Evolutionary conservation across 1,140 invertebrate genomes (phyloP), one percentile per base, ranked within the genome.

Genomic region (Drosophila teissieri): DNA sequence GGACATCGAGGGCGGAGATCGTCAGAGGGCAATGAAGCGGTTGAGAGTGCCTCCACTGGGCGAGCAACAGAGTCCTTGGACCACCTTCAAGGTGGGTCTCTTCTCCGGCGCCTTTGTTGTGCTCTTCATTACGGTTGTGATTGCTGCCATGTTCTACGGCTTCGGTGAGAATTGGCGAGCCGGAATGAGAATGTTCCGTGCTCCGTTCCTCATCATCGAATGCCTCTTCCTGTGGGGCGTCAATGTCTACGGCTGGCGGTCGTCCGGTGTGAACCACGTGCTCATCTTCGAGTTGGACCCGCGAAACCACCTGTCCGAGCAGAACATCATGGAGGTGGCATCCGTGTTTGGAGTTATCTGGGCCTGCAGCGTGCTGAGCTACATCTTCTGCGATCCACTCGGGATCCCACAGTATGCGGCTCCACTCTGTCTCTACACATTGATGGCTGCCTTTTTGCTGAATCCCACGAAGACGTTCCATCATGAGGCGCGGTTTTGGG

Each of bases 231-330:
- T 98, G 0, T 95, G 98, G 88, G 97, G 97, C 48, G 94, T 98
- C 40, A 98, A 98, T 92, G 96, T 95, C 7, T 97, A 97, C 86
- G 97, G 96, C 49, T 98, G 97, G 97, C 93, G 97, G 55, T 96
- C 95, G 45, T 97, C 96, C 0, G 97, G 97, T 15, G 91, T 92
- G 3, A 92, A 98, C 92, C 97, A 98, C 92, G 97, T 98, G 1
- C 94, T 98, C 0, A 98, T 98, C 69, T 98, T 98, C 88, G 98
- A 98, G 92, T 93, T 98, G 31, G 97, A 98, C 93, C 97, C 97
- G 1, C 93, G 97, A 51, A 96, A 97, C 92, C 97, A 98, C 93
- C 92, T 95, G 1, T 95, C 96, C 2, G 97, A 98, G 90, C 96
- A 97, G 81, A 96, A 98, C 81, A 93, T 98, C 1, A 96, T 98